These are phyloP conservation scores for Smithornis capensis DNA, from an alignment of 2,113 vertebrate genomes.

Conservation along the genomic window DNA sequence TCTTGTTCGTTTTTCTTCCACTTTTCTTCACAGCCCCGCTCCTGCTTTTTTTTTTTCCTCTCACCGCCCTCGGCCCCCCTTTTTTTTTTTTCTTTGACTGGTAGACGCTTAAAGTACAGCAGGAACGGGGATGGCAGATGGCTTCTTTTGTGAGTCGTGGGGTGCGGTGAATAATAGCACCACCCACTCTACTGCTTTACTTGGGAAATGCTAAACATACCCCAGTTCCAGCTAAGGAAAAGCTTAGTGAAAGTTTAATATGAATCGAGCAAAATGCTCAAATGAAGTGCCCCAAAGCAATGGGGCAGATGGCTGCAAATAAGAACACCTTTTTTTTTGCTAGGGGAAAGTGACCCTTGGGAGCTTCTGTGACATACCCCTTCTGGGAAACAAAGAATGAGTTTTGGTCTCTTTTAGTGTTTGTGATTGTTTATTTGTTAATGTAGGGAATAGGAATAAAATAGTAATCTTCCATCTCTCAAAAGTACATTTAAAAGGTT, in stretches of 20 bases:
- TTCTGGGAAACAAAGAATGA: neutral
- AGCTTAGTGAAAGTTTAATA: conserved; percentile 63
- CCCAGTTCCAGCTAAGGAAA: conserved; percentile 37
- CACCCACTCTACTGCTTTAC: conserved; percentile 61
- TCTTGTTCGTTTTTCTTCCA: neutral
- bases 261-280: neutral
- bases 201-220: conserved; percentile 47
- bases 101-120: conserved; percentile 69
- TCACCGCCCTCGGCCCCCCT: neutral
- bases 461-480: neutral
- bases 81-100: conserved; percentile 36
- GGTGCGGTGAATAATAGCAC: conserved; percentile 76
- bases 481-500: neutral
- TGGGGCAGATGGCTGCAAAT: neutral
- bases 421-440: neutral
- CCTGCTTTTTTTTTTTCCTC: neutral
- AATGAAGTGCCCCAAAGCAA: neutral
- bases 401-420: neutral
- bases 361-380: neutral
- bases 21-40: neutral
- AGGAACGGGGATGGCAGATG: conserved; percentile 72
- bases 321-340: neutral
- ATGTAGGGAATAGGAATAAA: neutral
- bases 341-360: neutral
- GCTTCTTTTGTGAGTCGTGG: conserved; percentile 71